Evolutionary conservation across 2,797 vertebrate species (phyloP).

Genomic region (Botia kubotai): DNA sequence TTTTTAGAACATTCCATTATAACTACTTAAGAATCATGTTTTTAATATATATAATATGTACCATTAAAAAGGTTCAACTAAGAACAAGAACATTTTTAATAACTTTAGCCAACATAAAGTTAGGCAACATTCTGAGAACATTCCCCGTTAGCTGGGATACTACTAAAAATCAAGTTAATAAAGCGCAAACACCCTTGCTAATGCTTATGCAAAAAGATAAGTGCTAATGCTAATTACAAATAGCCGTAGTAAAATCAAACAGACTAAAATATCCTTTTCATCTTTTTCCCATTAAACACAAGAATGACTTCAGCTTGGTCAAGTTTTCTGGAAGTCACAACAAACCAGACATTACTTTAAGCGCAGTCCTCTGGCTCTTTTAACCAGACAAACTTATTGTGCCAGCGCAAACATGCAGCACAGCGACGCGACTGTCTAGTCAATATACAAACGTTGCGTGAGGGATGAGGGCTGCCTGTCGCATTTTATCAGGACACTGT

Average conservation of each 20-base stretch:
- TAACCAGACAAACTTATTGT: conserved; percentile 36
- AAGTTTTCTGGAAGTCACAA: conserved; percentile 14
- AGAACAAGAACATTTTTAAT: too few relatives aligned
- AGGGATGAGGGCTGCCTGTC: conserved; percentile 51
- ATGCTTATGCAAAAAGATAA: background rate
- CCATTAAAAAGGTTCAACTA: too few relatives aligned
- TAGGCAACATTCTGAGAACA: too few relatives aligned
- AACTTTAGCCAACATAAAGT: too few relatives aligned
- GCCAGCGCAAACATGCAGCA: conserved; percentile 20
- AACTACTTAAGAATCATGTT: too few relatives aligned
- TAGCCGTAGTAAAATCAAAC: background rate
- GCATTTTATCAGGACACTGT: conserved; percentile 49
- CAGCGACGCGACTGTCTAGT: conserved; percentile 31
- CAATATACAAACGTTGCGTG: conserved; percentile 33
- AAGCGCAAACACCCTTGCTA: too few relatives aligned
- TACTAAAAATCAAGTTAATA: too few relatives aligned
- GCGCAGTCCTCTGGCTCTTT: conserved; percentile 9
- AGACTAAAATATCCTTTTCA: background rate
- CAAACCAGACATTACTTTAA: conserved; percentile 40
- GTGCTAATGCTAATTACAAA: conserved; percentile 1
- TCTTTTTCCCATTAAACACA: background rate
- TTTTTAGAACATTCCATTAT: too few relatives aligned
- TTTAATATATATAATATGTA: too few relatives aligned
- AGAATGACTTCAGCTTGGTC: background rate
- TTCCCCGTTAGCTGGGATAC: too few relatives aligned